Percentiles rank a stretch among this genome's conserved stretches.
Conservation (phyloP, 1,140 invertebrate species). For the Apis cerana region DNA sequence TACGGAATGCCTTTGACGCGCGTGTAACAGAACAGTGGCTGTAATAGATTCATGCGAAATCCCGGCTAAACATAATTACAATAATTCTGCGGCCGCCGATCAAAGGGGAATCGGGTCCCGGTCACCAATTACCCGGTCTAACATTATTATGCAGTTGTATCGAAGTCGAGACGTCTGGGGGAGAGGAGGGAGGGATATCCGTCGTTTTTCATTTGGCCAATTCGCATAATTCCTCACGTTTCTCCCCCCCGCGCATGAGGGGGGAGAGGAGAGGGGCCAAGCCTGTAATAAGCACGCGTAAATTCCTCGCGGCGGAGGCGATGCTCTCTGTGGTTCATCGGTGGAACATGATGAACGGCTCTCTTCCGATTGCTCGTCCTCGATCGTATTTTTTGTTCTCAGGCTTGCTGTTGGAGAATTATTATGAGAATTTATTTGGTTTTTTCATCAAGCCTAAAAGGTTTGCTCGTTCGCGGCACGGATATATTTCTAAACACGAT, state of each 20-base stretch:
- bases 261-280: not conserved
- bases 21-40: slow-evolving; percentile 49
- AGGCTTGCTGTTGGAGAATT: too few relatives aligned
- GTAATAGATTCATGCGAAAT: slow-evolving; percentile 59
- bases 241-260: not conserved
- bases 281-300: slow-evolving; percentile 23
- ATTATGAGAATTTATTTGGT: too few relatives aligned
- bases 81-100: slow-evolving; percentile 50
- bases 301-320: not conserved
- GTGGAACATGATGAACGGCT: not conserved
- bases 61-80: slow-evolving; percentile 59
- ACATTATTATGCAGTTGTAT: slow-evolving; percentile 30
- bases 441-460: too few relatives aligned
- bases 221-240: slow-evolving; percentile 16
- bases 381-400: not conserved
- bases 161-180: not conserved
- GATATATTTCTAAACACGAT: too few relatives aligned
- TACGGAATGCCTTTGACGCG: slow-evolving; percentile 65
- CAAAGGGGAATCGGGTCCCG: slow-evolving; percentile 26
- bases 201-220: slow-evolving; percentile 4
- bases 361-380: not conserved
- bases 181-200: not conserved
- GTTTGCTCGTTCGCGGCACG: too few relatives aligned
- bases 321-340: not conserved
- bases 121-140: slow-evolving; percentile 26